Conservation (phyloP, 2,113 vertebrate species). For the Paramormyrops kingsleyae region DNA sequence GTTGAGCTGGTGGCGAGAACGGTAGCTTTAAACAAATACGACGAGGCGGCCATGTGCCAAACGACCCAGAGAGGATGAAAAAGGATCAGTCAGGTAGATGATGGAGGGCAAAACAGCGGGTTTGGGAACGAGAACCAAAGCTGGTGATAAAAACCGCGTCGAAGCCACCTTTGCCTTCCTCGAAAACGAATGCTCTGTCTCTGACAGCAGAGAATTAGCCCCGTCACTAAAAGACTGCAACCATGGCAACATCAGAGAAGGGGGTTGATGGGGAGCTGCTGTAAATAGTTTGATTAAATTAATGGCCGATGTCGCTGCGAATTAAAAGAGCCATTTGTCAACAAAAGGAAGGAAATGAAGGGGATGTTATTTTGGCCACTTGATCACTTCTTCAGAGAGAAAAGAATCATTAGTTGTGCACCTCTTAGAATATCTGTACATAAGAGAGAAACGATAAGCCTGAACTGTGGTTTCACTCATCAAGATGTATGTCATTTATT, state of each 20-base stretch:
- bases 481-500: not conserved
- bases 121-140: not conserved
- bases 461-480: not conserved
- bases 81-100: not conserved
- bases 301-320: slow-evolving; percentile 51
- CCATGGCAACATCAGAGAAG: slow-evolving; percentile 43
- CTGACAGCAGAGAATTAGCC: not conserved
- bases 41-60: not conserved
- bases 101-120: not conserved
- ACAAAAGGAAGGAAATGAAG: slow-evolving; percentile 33
- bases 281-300: slow-evolving; percentile 66
- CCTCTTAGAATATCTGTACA: not conserved
- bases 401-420: not conserved
- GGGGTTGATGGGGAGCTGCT: slow-evolving; percentile 55
- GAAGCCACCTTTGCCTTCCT: not conserved
- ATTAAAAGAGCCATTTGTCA: slow-evolving; percentile 64
- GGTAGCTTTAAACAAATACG: not conserved
- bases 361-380: slow-evolving; percentile 22
- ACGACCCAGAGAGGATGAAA: not conserved
- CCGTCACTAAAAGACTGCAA: slow-evolving; percentile 11
- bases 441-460: not conserved
- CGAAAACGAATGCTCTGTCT: not conserved
- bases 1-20: not conserved
- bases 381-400: not conserved
- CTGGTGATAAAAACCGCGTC: not conserved